A percentile compares a stretch with the other conserved stretches of the same genome.
Conservation (phyloP, 2,888 invertebrate genomes). For the Melipona bicolor region DNA sequence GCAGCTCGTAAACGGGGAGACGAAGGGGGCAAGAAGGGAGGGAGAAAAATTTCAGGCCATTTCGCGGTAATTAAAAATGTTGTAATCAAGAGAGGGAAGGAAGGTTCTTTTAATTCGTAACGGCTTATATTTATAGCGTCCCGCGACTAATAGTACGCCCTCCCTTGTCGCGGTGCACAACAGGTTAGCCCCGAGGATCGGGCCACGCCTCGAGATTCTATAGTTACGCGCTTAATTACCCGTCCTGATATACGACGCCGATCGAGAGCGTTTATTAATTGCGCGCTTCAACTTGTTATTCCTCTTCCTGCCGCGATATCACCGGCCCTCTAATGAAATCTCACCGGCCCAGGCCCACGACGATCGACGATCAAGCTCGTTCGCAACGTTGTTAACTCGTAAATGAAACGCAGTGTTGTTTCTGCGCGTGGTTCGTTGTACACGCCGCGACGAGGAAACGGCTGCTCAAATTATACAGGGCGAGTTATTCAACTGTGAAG, state of each 20-base stretch:
- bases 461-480: too few species aligned
- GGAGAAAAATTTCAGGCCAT: conserved; percentile 76
- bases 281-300: conserved; percentile 48
- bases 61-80: conserved; percentile 81
- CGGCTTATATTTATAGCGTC: conserved; percentile 67
- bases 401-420: background rate
- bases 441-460: background rate
- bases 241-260: conserved; percentile 77
- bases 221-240: conserved; percentile 83
- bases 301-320: conserved; percentile 33
- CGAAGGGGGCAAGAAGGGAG: background rate
- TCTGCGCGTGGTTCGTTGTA: background rate
- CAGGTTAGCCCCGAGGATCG: conserved; percentile 50
- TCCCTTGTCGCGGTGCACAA: conserved; percentile 56
- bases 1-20: conserved; percentile 71
- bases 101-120: conserved; percentile 75
- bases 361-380: background rate
- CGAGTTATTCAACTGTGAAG: too few species aligned
- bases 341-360: conserved; percentile 4
- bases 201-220: conserved; percentile 81
- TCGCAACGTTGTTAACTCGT: background rate
- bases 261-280: conserved; percentile 63
- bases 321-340: conserved; percentile 49
- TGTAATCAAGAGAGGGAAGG: conserved; percentile 75
- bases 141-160: conserved; percentile 61